Evolutionary conservation across 2,113 vertebrate species (phyloP), one percentile per base, ranked within the genome.

Genomic region (Heterotis niloticus): DNA sequence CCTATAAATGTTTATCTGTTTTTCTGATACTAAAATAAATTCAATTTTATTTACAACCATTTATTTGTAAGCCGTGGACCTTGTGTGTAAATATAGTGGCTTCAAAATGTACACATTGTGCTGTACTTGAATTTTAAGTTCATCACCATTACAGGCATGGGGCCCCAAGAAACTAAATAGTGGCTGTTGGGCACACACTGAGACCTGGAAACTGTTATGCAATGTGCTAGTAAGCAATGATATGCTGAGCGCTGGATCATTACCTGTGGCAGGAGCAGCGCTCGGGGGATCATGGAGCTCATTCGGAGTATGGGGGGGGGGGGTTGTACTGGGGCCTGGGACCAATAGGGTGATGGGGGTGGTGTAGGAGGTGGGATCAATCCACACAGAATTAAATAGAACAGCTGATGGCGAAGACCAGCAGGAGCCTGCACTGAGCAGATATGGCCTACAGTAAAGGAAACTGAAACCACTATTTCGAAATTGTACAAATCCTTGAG

Each of bases 311-410:
- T 20, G 10, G 52, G 70, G 70, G 23, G 2, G 23, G 34, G 23
- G 51, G 26, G 23, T 28, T 10, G 67, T 13, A 69, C 24, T 44
- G 34, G 4, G 28, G 34, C 28, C 5, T 69, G 26, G 52, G 12
- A n/a, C 71, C 71, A 74, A 74, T 74, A 14, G 23, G 34, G 7
- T 59, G 71, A 7, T 23, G 24, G 52, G 71, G 71, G 71, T 74
- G 71, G 51, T n/a, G 71, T 74, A 54, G n/a, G 54, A 51, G 71
- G 5, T n/a, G 51, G 54, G 24, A 29, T 13, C 44, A 71, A 56
- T 10, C 5, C 54, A 26, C 23, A 57, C 52, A 14, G 24, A n/a
- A 13, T 14, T 51, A 57, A 59, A 28, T 23, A 18, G 23, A 74
- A 24, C 28, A 54, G 71, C 54, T 20, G 13, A 23, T n/a, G 54